phyloP scores from a whole-genome alignment of 2,888 invertebrate genomes.

The Rhingia campestris region DNA sequence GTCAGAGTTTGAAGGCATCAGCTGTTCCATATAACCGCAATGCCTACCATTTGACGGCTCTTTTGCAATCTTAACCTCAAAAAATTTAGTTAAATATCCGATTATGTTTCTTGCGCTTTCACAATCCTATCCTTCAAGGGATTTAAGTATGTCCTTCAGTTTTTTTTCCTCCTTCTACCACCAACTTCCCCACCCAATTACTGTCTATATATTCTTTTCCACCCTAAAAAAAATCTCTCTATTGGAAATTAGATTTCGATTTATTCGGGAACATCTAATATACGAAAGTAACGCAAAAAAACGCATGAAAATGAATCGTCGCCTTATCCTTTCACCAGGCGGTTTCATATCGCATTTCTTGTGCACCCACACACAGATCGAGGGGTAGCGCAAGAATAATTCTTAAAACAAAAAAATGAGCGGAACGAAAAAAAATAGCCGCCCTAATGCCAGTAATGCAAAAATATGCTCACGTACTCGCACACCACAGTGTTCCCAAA shows the following conservation, averaged over 20 bases:
- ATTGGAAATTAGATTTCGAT: slow-evolving; percentile 55
- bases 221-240: slow-evolving; percentile 39
- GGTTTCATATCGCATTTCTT: slow-evolving; percentile 3
- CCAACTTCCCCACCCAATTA: neutral
- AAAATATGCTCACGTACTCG: slow-evolving; percentile 49
- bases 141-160: slow-evolving; percentile 43
- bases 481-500: slow-evolving; percentile 10
- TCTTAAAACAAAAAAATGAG: slow-evolving; percentile 31
- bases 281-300: slow-evolving; percentile 37
- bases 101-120: no score
- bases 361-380: neutral
- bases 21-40: no score
- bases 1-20: no score
- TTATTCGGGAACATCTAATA: slow-evolving; percentile 38
- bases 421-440: slow-evolving; percentile 14
- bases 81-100: no score
- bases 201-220: slow-evolving; percentile 3
- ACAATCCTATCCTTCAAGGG: no score
- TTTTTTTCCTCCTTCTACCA: neutral
- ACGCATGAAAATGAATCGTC: slow-evolving; percentile 11
- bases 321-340: slow-evolving; percentile 27
- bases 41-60: no score
- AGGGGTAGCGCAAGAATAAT: slow-evolving; percentile 1
- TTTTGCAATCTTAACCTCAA: no score
- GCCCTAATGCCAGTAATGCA: slow-evolving; percentile 46